Conservation (phyloP, 1,140 invertebrate species). For the Euglossa dilemma region DNA sequence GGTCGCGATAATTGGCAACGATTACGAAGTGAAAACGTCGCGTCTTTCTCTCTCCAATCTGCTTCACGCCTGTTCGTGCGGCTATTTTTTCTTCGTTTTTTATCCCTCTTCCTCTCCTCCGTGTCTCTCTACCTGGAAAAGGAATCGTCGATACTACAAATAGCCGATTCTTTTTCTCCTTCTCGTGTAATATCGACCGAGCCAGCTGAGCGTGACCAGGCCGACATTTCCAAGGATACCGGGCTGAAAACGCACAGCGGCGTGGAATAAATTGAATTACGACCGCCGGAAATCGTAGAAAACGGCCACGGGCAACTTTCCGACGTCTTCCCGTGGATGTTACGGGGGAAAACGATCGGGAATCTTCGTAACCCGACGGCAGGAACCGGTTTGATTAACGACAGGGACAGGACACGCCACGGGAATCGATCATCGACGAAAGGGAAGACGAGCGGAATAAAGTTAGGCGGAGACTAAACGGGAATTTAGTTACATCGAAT, state of each 20-base stretch:
- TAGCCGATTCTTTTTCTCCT: conserved; percentile 34
- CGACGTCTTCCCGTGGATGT: neutral
- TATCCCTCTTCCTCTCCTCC: neutral
- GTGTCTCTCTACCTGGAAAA: neutral
- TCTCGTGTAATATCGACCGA: conserved; percentile 40
- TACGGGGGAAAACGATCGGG: neutral
- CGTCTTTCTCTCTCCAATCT: no score
- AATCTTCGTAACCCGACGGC: neutral
- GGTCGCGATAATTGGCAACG: neutral
- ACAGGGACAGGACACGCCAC: no score
- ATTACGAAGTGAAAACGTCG: neutral
- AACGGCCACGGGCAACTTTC: conserved; percentile 6
- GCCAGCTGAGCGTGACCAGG: conserved; percentile 38
- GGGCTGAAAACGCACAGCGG: conserved; percentile 33
- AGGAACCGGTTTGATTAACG: neutral
- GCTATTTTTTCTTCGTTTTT: no score
- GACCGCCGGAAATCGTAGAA: conserved; percentile 20
- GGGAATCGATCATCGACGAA: neutral
- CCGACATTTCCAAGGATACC: conserved; percentile 55
- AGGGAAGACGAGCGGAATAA: neutral
- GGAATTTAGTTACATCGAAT: no score
- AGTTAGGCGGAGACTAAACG: no score
- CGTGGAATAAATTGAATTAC: conserved; percentile 45
- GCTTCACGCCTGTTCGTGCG: neutral
- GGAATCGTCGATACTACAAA: conserved; percentile 21